phyloP scores from a whole-genome alignment of 2,888 invertebrate species.

The Caenorhabditis plicata region DNA sequence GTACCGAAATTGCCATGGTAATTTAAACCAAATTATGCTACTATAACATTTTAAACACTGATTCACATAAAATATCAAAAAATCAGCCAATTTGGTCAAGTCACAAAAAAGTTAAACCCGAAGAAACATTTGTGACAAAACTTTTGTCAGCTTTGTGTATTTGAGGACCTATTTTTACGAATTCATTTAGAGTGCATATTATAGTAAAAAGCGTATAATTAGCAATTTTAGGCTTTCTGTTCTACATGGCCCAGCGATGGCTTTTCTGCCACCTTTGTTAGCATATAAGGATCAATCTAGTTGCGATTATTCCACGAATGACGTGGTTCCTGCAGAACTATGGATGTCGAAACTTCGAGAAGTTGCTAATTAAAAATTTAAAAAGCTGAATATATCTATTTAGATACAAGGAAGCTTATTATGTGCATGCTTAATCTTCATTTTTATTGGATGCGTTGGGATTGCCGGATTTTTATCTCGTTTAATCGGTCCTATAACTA shows the following conservation, averaged over 20 bases:
- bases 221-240: conserved; percentile 46
- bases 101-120: too few relatives aligned
- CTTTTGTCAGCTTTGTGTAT: too few relatives aligned
- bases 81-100: too few relatives aligned
- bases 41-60: too few relatives aligned
- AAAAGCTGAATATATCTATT: conserved; percentile 4
- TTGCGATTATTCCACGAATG: conserved; percentile 39
- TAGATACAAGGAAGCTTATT: conserved; percentile 59
- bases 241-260: conserved; percentile 58
- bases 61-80: too few relatives aligned
- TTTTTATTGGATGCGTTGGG: conserved; percentile 54
- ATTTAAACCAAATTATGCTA: too few relatives aligned
- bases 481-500: conserved; percentile 60
- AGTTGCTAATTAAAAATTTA: conserved; percentile 6
- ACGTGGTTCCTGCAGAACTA: conserved; percentile 43
- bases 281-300: conserved; percentile 46
- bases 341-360: conserved; percentile 42
- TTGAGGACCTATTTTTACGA: too few relatives aligned
- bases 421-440: conserved; percentile 52
- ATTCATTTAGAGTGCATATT: too few relatives aligned
- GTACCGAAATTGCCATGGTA: too few relatives aligned
- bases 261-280: conserved; percentile 56
- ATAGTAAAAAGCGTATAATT: conserved; percentile 1
- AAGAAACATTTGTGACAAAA: too few relatives aligned
- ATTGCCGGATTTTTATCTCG: conserved; percentile 54